Percentiles rank a stretch among this genome's conserved stretches.
These are phyloP conservation scores for Tenodera sinensis DNA, from an alignment of 2,888 invertebrate genomes.

Conservation along the genomic window DNA sequence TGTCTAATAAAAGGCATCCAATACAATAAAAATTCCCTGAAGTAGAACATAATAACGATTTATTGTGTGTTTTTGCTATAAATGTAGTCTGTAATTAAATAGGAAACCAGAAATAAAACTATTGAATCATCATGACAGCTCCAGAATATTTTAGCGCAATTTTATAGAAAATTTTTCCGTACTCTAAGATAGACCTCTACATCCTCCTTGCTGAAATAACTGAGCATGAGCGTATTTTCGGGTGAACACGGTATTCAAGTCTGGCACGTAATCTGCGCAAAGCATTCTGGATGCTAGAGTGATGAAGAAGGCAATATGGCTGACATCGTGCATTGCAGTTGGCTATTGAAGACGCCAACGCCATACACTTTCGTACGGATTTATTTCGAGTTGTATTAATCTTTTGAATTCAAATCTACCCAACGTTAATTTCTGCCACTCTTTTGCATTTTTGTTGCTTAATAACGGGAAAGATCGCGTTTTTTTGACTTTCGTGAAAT, in stretches of 20 bases:
- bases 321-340: constrained; percentile 11
- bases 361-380: not conserved
- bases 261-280: constrained; percentile 33
- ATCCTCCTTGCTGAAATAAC: constrained; percentile 1
- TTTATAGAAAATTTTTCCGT: not conserved
- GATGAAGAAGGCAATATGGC: constrained; percentile 34
- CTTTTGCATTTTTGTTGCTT: not conserved
- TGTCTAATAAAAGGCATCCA: too few species aligned
- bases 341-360: constrained; percentile 15
- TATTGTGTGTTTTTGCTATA: not conserved
- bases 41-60: not conserved
- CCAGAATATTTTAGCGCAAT: not conserved
- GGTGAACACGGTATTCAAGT: constrained; percentile 32
- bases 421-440: not conserved
- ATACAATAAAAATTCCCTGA: not conserved
- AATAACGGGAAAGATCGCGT: not conserved
- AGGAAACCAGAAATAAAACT: not conserved
- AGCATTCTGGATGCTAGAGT: constrained; percentile 33
- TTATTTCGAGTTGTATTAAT: not conserved
- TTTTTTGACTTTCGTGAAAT: not conserved
- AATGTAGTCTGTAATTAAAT: not conserved
- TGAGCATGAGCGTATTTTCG: constrained; percentile 32
- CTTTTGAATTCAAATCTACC: not conserved
- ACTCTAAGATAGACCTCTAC: not conserved
- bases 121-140: not conserved